phyloP scores from a whole-genome alignment of 2,113 vertebrate genomes.

The Oreamnos americanus region DNA sequence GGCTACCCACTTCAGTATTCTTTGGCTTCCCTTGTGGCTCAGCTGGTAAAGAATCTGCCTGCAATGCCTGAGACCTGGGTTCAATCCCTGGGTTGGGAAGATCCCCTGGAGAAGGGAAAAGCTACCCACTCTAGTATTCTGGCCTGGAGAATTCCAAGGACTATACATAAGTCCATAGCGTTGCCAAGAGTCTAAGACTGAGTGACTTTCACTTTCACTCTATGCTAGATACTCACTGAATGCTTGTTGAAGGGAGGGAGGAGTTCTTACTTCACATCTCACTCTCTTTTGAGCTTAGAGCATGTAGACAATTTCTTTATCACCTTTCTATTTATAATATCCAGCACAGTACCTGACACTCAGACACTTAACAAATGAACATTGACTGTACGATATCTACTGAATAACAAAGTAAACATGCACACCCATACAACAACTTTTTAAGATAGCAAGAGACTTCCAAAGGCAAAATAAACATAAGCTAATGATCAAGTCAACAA shows the following conservation, averaged over 20 bases:
- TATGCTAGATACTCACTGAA: not conserved
- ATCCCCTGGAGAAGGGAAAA: not conserved
- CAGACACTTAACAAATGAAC: not conserved
- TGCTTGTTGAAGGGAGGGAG: not conserved
- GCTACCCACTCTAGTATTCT: not conserved
- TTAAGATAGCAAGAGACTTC: not conserved
- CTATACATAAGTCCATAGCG: not conserved
- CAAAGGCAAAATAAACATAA: constrained; percentile 11
- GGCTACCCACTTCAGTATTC: not conserved
- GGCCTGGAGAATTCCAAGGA: not conserved
- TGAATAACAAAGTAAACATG: not conserved
- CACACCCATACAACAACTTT: not conserved
- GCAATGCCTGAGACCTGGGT: not conserved
- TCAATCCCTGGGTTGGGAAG: not conserved
- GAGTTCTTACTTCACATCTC: not conserved
- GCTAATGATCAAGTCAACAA: not conserved
- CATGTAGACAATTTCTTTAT: not conserved
- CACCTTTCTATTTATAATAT: not conserved
- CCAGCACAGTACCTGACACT: not conserved
- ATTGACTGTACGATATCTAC: not conserved
- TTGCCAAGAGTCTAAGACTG: not conserved
- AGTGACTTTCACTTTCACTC: not conserved
- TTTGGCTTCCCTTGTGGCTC: not conserved
- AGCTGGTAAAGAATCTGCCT: not conserved
- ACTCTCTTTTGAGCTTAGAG: not conserved